These are phyloP conservation scores for Ornithorhynchus anatinus DNA, from an alignment of 2,113 vertebrate species.

Conservation along the genomic window DNA sequence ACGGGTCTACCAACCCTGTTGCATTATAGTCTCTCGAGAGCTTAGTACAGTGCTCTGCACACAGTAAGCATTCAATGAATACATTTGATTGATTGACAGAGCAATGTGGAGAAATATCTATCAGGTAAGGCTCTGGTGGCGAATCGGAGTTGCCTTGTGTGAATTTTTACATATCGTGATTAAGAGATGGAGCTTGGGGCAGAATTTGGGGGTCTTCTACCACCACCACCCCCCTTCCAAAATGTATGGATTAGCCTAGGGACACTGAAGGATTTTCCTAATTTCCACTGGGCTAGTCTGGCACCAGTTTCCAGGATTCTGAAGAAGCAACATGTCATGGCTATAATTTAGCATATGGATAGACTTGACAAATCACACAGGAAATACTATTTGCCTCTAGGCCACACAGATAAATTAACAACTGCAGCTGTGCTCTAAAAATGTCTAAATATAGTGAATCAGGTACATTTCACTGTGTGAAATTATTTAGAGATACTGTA, in stretches of 20 bases:
- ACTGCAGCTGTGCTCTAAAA: accelerated
- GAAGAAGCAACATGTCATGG: neutral
- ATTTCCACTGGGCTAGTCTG: neutral
- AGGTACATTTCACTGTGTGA: neutral
- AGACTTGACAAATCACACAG: no score
- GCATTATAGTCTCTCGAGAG: no score
- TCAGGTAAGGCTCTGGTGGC: no score
- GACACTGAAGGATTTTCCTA: neutral
- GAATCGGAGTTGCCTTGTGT: no score
- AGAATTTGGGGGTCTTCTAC: neutral
- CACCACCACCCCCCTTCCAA: neutral
- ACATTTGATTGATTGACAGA: no score
- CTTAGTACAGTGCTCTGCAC: no score
- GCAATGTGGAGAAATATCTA: no score
- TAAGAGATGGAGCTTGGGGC: neutral
- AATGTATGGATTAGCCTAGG: no score
- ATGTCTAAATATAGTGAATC: neutral
- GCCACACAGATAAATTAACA: neutral
- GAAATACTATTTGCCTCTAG: no score
- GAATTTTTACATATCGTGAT: no score
- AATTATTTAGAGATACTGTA: neutral
- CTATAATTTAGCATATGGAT: neutral
- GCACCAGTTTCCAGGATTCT: neutral
- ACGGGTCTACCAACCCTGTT: no score
- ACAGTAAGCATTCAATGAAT: no score